These are phyloP conservation scores for Anoncus sp. DNA, from an alignment of 2,888 invertebrate genomes.

Conservation along the genomic window DNA sequence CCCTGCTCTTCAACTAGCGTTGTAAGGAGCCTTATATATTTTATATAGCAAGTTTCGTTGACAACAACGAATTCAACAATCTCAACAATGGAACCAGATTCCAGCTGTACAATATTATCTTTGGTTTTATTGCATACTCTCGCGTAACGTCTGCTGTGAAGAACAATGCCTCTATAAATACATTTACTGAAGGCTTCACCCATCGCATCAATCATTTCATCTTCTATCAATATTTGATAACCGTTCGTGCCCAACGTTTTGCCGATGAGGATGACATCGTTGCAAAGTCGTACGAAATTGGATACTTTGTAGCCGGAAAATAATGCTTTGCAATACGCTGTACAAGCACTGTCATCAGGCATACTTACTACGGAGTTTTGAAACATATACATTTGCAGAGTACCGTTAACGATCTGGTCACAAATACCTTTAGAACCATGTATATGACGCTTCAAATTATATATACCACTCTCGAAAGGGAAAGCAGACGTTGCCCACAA, in stretches of 20 bases:
- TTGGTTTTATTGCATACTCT: constrained; percentile 29
- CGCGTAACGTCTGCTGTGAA: constrained; percentile 20
- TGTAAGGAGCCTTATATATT: constrained; percentile 15
- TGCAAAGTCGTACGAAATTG: constrained; percentile 22
- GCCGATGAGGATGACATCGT: constrained; percentile 25
- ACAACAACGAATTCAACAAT: constrained; percentile 25
- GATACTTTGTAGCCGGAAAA: constrained; percentile 24
- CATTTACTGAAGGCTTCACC: constrained; percentile 27
- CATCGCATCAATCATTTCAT: constrained; percentile 21
- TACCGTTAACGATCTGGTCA: constrained; percentile 15
- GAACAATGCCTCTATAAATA: constrained; percentile 25
- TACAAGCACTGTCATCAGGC: constrained; percentile 29
- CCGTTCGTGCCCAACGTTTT: constrained; percentile 17
- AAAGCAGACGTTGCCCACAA: constrained; percentile 33
- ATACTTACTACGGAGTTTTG: constrained; percentile 4
- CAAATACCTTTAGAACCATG: constrained; percentile 22
- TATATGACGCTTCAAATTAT: constrained; percentile 23
- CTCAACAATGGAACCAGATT: constrained; percentile 29
- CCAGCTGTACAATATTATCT: constrained; percentile 27
- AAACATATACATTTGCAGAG: constrained; percentile 23
- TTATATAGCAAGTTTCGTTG: constrained; percentile 23
- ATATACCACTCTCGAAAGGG: constrained; percentile 33
- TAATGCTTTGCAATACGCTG: constrained; percentile 34
- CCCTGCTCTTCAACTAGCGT: constrained; percentile 16
- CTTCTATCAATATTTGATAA: constrained; percentile 17